These are phyloP conservation scores for Gastrophysa polygoni DNA, from an alignment of 2,888 invertebrate genomes.

Conservation along the genomic window DNA sequence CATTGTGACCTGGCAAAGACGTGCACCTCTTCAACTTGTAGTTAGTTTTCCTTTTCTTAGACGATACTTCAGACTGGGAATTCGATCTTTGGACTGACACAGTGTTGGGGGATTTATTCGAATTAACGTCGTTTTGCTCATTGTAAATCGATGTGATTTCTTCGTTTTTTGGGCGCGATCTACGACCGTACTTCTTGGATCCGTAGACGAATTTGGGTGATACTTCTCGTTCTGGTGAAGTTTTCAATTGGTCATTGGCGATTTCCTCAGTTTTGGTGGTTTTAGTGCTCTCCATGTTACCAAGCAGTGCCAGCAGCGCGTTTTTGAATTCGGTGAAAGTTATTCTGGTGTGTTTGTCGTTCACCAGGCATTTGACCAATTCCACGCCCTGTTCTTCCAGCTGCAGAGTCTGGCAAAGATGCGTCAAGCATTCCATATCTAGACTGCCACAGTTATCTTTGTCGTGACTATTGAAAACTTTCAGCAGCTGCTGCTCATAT, in stretches of 20 bases:
- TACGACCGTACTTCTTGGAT: conserved; percentile 76
- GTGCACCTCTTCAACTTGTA: conserved; percentile 64
- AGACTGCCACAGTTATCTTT: conserved; percentile 71
- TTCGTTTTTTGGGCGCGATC: conserved; percentile 67
- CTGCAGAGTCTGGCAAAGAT: conserved; percentile 78
- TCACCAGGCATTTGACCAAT: conserved; percentile 57
- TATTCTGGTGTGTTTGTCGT: conserved; percentile 61
- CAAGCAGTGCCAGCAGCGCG: conserved; percentile 73
- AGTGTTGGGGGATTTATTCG: conserved; percentile 44
- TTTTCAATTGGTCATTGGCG: conserved; percentile 51
- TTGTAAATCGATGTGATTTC: conserved; percentile 49
- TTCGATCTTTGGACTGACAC: conserved; percentile 62
- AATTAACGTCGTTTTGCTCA: conserved; percentile 54
- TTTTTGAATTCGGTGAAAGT: conserved; percentile 79
- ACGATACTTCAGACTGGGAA: conserved; percentile 63
- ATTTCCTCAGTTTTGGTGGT: conserved; percentile 35
- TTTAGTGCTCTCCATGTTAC: conserved; percentile 55
- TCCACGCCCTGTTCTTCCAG: conserved; percentile 73
- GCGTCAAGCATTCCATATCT: conserved; percentile 69
- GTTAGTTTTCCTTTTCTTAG: conserved; percentile 59
- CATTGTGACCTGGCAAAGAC: conserved; percentile 60
- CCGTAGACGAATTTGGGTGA: conserved; percentile 76
- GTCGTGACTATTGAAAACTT: conserved; percentile 82
- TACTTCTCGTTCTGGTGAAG: conserved; percentile 71
- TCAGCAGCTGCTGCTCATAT: conserved; percentile 81